phyloP scores from a whole-genome alignment of 2,888 invertebrate species.

The Nesidiocoris tenuis region DNA sequence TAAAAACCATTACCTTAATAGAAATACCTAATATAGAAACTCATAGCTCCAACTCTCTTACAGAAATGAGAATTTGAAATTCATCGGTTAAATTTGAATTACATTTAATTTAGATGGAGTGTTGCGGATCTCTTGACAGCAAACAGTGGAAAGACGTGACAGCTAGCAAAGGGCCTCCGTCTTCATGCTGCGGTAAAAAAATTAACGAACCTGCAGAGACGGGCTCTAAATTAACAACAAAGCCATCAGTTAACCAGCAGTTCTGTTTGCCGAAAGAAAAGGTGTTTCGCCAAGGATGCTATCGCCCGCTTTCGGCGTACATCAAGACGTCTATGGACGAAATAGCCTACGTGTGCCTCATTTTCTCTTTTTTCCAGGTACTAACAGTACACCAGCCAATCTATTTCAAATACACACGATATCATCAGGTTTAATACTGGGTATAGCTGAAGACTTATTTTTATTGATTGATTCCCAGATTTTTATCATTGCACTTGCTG shows the following conservation, averaged over 20 bases:
- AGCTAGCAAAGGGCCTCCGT: slow-evolving; percentile 2
- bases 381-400: no score
- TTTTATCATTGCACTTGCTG: slow-evolving; percentile 11
- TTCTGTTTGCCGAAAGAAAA: slow-evolving; percentile 21
- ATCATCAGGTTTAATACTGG: neutral
- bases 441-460: neutral
- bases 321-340: slow-evolving; percentile 25
- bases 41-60: no score
- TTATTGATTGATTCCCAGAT: slow-evolving; percentile 14
- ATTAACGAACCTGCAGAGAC: neutral
- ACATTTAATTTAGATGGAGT: slow-evolving; percentile 8
- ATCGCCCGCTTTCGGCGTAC: neutral
- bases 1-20: no score
- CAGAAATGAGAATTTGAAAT: no score
- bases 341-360: slow-evolving; percentile 23
- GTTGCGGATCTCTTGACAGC: slow-evolving; percentile 20
- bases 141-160: slow-evolving; percentile 14
- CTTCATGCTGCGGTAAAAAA: slow-evolving; percentile 5
- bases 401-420: no score
- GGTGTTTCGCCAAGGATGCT: slow-evolving; percentile 11
- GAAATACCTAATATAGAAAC: no score
- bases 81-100: neutral
- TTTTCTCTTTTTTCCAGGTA: slow-evolving; percentile 29
- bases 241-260: no score
- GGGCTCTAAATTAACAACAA: no score